Evolutionary conservation across 2,797 vertebrate genomes (phyloP).

Genomic region (Scleropages formosus): DNA sequence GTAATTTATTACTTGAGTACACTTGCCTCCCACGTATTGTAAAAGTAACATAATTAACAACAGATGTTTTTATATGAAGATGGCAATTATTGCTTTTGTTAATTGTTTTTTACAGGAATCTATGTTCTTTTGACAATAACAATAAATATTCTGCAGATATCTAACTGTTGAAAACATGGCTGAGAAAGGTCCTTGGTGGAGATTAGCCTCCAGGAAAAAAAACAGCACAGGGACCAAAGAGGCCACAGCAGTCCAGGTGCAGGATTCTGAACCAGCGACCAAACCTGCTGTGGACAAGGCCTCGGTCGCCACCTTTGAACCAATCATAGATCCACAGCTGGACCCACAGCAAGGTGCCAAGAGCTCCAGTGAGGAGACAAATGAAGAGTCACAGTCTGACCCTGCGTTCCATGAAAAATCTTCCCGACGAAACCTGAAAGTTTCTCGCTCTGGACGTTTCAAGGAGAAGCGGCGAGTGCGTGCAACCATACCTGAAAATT

Average conservation of each 20-base stretch:
- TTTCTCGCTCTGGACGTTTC: slow-evolving; percentile 89
- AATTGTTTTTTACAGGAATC: too few relatives aligned
- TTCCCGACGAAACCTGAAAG: slow-evolving; percentile 81
- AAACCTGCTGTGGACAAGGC: not conserved
- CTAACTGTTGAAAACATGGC: slow-evolving; percentile 62
- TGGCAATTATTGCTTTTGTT: too few relatives aligned
- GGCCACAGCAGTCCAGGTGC: slow-evolving; percentile 31
- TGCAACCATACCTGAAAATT: slow-evolving; percentile 70
- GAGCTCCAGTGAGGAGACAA: slow-evolving; percentile 50
- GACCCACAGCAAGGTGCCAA: slow-evolving; percentile 54
- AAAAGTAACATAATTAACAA: too few relatives aligned
- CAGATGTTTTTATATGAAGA: too few relatives aligned
- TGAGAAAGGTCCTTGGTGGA: slow-evolving; percentile 82
- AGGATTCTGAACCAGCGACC: slow-evolving; percentile 38
- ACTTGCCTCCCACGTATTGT: too few relatives aligned
- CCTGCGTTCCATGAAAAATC: slow-evolving; percentile 68
- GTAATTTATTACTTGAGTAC: too few relatives aligned
- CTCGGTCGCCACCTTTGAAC: not conserved
- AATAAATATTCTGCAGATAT: not conserved
- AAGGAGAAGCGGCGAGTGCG: slow-evolving; percentile 82
- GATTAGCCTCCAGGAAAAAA: slow-evolving; percentile 76
- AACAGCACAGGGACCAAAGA: slow-evolving; percentile 60
- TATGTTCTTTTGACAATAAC: not conserved
- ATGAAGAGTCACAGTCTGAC: slow-evolving; percentile 65
- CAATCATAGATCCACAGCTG: slow-evolving; percentile 25